phyloP scores from a whole-genome alignment of 1,140 invertebrate species.

The Drosophila rufa region DNA sequence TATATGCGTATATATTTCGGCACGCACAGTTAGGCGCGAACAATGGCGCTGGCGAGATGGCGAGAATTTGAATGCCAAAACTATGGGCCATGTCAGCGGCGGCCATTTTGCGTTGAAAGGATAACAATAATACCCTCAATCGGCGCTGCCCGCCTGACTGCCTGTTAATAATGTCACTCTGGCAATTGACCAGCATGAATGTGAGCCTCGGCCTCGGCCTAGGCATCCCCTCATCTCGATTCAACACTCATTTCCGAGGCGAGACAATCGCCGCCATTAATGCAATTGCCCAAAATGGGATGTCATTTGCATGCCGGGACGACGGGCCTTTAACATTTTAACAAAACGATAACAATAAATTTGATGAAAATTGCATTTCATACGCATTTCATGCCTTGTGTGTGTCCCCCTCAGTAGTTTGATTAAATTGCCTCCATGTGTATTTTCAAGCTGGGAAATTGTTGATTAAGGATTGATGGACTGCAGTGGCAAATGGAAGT shows the following conservation, averaged over 20 bases:
- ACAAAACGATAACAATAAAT: conserved; percentile 76
- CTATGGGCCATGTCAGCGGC: conserved; percentile 55
- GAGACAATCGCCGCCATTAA: conserved; percentile 73
- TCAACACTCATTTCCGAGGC: conserved; percentile 24
- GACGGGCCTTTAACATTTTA: conserved; percentile 48
- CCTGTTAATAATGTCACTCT: conserved; percentile 70
- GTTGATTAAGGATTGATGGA: conserved; percentile 21
- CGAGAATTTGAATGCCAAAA: conserved; percentile 71
- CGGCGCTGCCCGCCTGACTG: conserved; percentile 64
- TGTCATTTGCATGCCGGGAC: conserved; percentile 73
- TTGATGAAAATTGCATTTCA: conserved; percentile 79
- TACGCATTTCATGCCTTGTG: conserved; percentile 71
- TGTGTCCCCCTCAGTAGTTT: conserved; percentile 55
- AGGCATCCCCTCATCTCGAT: not conserved
- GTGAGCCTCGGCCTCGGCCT: conserved; percentile 30
- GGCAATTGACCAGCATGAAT: conserved; percentile 82
- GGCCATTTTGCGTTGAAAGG: conserved; percentile 79
- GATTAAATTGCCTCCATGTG: conserved; percentile 56
- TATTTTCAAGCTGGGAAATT: conserved; percentile 16
- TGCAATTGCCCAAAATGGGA: conserved; percentile 65
- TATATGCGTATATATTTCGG: conserved; percentile 25
- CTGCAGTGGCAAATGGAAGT: not conserved
- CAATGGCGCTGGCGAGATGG: conserved; percentile 55
- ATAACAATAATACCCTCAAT: conserved; percentile 78
- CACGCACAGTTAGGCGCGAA: conserved; percentile 74